A percentile compares a stretch with the other conserved stretches of the same genome.
phyloP scores from a whole-genome alignment of 1,140 invertebrate species.

The Mylabris phalerata region DNA sequence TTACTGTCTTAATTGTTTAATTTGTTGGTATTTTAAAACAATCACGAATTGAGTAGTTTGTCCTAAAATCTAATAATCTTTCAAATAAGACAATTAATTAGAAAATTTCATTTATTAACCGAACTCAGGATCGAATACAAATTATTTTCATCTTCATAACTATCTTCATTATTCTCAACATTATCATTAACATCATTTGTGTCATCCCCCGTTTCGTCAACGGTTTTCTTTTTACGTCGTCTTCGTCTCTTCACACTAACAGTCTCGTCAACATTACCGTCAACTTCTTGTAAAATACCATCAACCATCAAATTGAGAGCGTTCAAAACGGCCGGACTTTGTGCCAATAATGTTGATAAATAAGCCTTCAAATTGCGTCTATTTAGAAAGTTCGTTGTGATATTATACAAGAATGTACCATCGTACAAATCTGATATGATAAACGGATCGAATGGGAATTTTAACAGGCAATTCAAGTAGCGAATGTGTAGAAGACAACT shows the following conservation, averaged over 20 bases:
- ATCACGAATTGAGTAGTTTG: too few relatives aligned
- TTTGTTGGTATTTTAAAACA: too few relatives aligned
- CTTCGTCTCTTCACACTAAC: background rate
- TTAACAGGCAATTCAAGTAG: slow-evolving; percentile 58
- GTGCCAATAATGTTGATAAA: slow-evolving; percentile 20
- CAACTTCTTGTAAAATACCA: slow-evolving; percentile 3
- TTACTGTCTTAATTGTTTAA: too few relatives aligned
- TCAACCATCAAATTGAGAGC: slow-evolving; percentile 17
- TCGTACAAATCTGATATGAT: slow-evolving; percentile 55
- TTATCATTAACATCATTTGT: background rate
- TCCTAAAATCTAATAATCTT: too few relatives aligned
- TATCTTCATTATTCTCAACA: slow-evolving; percentile 1
- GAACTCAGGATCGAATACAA: slow-evolving; percentile 23
- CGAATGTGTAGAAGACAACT: slow-evolving; percentile 55
- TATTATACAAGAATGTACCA: slow-evolving; percentile 69
- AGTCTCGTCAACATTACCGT: background rate
- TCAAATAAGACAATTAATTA: background rate
- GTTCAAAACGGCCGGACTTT: slow-evolving; percentile 15
- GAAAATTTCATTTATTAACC: slow-evolving; percentile 4
- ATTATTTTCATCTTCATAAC: slow-evolving; percentile 27
- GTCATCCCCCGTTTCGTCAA: background rate
- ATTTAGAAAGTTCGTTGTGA: slow-evolving; percentile 38
- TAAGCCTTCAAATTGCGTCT: slow-evolving; percentile 25
- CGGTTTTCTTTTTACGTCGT: slow-evolving; percentile 4
- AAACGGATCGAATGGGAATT: slow-evolving; percentile 48